Base-by-base conservation (phyloP, 2,113 vertebrate species). In the Mastomys coucha region DNA sequence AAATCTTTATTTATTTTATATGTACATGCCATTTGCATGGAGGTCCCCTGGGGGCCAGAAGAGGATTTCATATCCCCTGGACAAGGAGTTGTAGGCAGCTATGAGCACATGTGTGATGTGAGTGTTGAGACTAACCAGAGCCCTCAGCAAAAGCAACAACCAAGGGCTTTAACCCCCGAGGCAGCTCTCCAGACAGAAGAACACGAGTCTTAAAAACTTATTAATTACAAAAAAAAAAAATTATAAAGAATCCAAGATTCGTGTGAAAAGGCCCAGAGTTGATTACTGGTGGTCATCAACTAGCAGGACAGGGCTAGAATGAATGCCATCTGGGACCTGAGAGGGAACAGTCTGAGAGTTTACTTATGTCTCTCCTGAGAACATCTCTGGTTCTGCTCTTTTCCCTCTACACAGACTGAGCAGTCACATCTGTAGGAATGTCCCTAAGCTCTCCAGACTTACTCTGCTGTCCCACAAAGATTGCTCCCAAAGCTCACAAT, bases 361-460 rank as follows among this genome's bases (percentile, higher is more conserved):
- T 69, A 5, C 28, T 51, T 63, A 28, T 5, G 13, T 88, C 67
- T 72, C 17, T 65, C 60, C 63, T 75, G 36, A 69, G 72, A 94
- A 81, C n/a, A 42, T 56, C 90, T 89, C 85, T 60, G 7, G 77
- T 77, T 91, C 70, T 72, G 42, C 60, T 75, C 73, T 95, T 84
- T 91, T 91, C 31, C 91, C 73, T 86, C 36, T 82, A 13, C 10
- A 28, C 36, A 91, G 86, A 19, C 72, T 73, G n/a, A 39, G 72
- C 8, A 49, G 11, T 67, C n/a, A 8, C 22, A 56, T 53, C 85
- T 60, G 0, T 4, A 3, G 0, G 22, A 58, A 63, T 6, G 36
- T 56, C 81, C 69, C 36, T 31, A 33, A n/a, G 49, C 33, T 14
- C 20, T 13, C 36, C 9, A 53, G 13, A 13, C 17, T 3, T 0